phyloP scores from a whole-genome alignment of 2,888 invertebrate species.

The Oscheius sp. region DNA sequence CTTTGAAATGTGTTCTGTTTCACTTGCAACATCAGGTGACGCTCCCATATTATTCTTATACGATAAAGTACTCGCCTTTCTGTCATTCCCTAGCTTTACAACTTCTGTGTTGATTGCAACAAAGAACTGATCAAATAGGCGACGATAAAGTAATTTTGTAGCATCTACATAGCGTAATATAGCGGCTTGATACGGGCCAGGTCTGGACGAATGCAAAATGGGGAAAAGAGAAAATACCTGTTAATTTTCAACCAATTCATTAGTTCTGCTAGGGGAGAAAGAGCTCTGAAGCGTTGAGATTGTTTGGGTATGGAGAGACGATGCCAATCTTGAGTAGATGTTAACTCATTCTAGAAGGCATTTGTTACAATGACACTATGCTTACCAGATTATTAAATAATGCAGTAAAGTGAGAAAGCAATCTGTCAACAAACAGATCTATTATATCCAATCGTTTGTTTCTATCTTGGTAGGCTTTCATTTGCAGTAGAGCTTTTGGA shows the following conservation, averaged over 20 bases:
- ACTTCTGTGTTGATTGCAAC: slow-evolving; percentile 46
- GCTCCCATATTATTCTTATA: neutral
- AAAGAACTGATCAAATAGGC: slow-evolving; percentile 60
- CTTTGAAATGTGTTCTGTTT: slow-evolving; percentile 8
- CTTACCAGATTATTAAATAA: slow-evolving; percentile 87
- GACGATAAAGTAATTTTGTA: slow-evolving; percentile 57
- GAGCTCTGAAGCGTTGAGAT: slow-evolving; percentile 83
- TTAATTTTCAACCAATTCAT: slow-evolving; percentile 59
- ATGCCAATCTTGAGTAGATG: slow-evolving; percentile 60
- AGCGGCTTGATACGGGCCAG: slow-evolving; percentile 38
- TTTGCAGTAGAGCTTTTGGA: slow-evolving; percentile 50
- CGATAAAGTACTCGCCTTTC: slow-evolving; percentile 3
- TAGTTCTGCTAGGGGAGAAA: slow-evolving; percentile 76
- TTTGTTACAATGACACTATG: neutral
- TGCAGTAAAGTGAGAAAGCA: slow-evolving; percentile 90
- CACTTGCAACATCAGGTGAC: neutral
- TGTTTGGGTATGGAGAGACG: slow-evolving; percentile 81
- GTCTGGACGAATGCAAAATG: slow-evolving; percentile 75
- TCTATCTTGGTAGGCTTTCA: slow-evolving; percentile 54
- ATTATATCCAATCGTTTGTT: slow-evolving; percentile 78
- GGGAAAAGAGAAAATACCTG: neutral
- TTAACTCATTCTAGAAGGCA: slow-evolving; percentile 55
- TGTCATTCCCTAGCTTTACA: slow-evolving; percentile 18
- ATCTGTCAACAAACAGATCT: slow-evolving; percentile 82
- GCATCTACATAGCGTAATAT: slow-evolving; percentile 62